Conservation (phyloP, 1,140 invertebrate genomes). For the Batillaria attramentaria region DNA sequence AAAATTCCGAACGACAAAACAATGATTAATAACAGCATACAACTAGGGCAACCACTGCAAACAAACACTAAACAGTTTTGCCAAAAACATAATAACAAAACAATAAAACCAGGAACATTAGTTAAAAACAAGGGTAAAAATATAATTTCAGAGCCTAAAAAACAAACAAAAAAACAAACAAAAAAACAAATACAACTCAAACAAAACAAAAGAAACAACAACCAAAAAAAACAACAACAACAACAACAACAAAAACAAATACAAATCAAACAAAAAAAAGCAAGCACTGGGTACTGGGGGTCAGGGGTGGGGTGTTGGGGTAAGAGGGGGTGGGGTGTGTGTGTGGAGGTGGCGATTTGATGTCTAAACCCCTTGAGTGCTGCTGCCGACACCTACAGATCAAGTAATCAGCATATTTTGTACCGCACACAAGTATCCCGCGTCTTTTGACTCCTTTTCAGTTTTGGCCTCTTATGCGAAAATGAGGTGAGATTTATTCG, state of each 20-base stretch:
- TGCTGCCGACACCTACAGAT: too few species aligned
- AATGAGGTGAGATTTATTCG: too few species aligned
- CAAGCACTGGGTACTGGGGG: neutral
- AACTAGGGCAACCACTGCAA: too few species aligned
- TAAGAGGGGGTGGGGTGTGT: too few species aligned
- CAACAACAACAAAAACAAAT: neutral
- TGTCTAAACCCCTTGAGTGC: too few species aligned
- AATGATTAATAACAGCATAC: too few species aligned
- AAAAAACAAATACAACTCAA: neutral
- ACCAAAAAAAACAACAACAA: neutral
- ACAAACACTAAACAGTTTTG: neutral
- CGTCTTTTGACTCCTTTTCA: too few species aligned
- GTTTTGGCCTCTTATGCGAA: too few species aligned
- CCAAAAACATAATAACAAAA: neutral
- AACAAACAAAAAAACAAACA: neutral
- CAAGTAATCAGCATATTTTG: too few species aligned
- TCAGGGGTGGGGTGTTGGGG: too few species aligned
- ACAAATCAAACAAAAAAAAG: neutral
- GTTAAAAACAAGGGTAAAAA: neutral
- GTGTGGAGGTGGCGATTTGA: too few species aligned
- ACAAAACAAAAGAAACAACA: neutral
- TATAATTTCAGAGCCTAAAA: neutral
- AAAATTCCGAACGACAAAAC: neutral
- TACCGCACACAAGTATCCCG: too few species aligned
- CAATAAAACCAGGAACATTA: neutral